Base-by-base conservation (phyloP, 2,113 vertebrate genomes). In the Aleadryas rufinucha region DNA sequence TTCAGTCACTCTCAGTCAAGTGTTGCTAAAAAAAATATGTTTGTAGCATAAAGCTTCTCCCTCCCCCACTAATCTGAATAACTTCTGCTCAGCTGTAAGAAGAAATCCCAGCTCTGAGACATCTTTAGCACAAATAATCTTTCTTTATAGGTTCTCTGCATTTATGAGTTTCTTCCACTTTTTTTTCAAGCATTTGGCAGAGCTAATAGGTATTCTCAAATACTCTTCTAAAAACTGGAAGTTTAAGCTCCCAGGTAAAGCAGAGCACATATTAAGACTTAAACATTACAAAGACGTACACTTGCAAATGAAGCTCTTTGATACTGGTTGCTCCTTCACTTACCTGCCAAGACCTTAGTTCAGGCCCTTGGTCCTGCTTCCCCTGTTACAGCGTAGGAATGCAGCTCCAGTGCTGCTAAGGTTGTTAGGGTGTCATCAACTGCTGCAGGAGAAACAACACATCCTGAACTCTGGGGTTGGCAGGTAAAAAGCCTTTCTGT, bases 331-430 rank as follows among this genome's bases (percentile, higher is more conserved):
- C 92, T 92, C 90, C 95, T 97, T 95, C 87, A 96, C 96, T 97
- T 97, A 97, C 96, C 96, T 95, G 96, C 96, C 96, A 97, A 97
- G 95, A 97, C 96, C 96, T 97, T 96, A 97, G 96, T 97, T 97
- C 96, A 97, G 96, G 96, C 96, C 95, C 85, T 96, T 97, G 95
- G 93, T 97, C 88, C 96, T 97, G 96, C 95, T 97, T 97, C 95
- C 95, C 96, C 96, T 97, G 95, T 96, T 97, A 97, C 95, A 97
- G 95, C 95, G 95, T 95, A 94, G 96, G 90, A 96, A 97, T 96
- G 96, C 96, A 97, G 96, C 96, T 96, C 95, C 96, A 95, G 95
- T 96, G 96, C 96, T 97, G 96, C 96, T 95, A 96, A 96, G 95
- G 96, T 96, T 96, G 95, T 96, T 97, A 97, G 95, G 96, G 13